phyloP scores from a whole-genome alignment of 2,113 vertebrate genomes.

The Nicator chloris region DNA sequence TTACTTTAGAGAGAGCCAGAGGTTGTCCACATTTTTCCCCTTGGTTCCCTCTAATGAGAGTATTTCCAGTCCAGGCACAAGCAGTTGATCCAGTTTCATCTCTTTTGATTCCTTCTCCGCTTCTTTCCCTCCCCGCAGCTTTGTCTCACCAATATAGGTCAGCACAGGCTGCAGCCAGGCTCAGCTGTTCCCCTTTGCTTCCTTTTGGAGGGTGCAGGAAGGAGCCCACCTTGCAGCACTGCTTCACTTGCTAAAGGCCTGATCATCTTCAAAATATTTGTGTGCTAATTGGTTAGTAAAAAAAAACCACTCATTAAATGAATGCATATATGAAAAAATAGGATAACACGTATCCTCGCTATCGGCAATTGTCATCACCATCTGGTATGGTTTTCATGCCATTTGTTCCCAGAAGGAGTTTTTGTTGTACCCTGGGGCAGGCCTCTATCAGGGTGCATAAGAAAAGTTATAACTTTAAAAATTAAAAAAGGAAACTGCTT shows the following conservation, averaged over 20 bases:
- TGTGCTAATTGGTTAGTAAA: neutral
- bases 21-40: neutral
- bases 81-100: slow-evolving; percentile 53
- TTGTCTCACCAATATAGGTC: slow-evolving; percentile 61
- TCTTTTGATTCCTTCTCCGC: slow-evolving; percentile 40
- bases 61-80: slow-evolving; percentile 50
- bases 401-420: neutral
- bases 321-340: neutral
- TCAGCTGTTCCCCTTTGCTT: neutral
- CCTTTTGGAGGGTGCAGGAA: neutral
- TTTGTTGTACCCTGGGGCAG: neutral
- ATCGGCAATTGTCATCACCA: neutral
- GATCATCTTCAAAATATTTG: neutral
- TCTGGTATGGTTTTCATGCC: neutral
- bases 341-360: neutral
- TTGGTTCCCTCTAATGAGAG: slow-evolving; percentile 46
- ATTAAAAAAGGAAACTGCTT: neutral
- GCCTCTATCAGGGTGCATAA: neutral
- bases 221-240: neutral
- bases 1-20: neutral
- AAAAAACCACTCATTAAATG: neutral
- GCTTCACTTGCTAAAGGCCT: neutral
- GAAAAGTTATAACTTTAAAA: neutral
- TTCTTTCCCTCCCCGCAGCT: slow-evolving; percentile 34
- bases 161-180: neutral